These are phyloP conservation scores for Rhodeus uyekii DNA, from an alignment of 2,797 vertebrate genomes.

Conservation along the genomic window DNA sequence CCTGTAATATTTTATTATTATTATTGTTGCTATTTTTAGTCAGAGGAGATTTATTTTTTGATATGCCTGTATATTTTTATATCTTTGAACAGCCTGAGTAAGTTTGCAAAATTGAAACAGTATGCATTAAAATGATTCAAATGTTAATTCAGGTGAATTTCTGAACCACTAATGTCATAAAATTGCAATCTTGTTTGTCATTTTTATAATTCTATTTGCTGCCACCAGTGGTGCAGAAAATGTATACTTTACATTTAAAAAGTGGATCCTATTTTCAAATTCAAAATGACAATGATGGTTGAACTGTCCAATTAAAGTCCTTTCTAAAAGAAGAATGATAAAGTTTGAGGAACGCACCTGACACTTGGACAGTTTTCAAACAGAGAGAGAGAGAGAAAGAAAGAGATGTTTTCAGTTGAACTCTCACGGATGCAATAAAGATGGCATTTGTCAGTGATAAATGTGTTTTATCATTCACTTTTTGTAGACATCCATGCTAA, in stretches of 20 bases:
- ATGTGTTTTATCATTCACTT: constrained; percentile 16
- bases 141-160: too few species aligned
- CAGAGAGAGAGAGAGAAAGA: neutral
- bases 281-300: neutral
- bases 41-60: neutral
- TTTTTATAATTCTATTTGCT: neutral
- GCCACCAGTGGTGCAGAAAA: neutral
- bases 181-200: neutral
- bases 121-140: too few species aligned
- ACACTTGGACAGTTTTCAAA: constrained; percentile 3
- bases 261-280: neutral
- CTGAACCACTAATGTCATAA: too few species aligned
- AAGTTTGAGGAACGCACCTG: neutral
- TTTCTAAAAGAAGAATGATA: neutral
- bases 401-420: neutral
- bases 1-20: neutral
- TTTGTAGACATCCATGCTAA: neutral
- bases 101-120: neutral
- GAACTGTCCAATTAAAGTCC: constrained; percentile 14
- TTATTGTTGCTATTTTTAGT: neutral
- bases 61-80: too few species aligned
- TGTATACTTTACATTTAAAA: neutral
- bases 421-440: neutral
- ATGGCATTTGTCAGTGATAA: neutral
- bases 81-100: neutral